phyloP scores from a whole-genome alignment of 2,888 invertebrate genomes.

The Homarus gammarus region DNA sequence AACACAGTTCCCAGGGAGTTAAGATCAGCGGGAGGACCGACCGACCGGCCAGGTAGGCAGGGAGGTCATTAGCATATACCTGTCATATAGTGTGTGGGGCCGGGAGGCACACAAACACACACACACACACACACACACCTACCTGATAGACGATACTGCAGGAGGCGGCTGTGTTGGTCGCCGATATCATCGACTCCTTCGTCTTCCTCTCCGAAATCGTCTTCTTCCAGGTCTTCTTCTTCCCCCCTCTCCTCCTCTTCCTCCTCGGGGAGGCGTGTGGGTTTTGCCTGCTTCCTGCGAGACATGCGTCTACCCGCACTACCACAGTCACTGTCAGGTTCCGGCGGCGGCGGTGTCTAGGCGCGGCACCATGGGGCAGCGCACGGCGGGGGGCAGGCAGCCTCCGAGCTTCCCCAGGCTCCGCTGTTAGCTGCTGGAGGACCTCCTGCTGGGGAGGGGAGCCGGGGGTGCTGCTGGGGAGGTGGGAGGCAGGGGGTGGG shows the following conservation, averaged over 20 bases:
- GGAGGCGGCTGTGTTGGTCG: background rate
- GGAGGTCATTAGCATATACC: background rate
- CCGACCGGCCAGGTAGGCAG: background rate
- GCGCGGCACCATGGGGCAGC: constrained; percentile 27
- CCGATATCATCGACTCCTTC: constrained; percentile 13
- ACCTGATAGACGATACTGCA: constrained; percentile 8
- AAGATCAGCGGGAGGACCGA: too few species aligned
- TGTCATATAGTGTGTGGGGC: background rate
- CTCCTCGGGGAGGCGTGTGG: constrained; percentile 49
- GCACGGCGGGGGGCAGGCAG: constrained; percentile 37
- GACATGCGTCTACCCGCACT: constrained; percentile 38
- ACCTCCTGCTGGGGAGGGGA: constrained; percentile 15
- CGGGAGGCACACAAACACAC: background rate
- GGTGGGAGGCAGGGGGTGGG: constrained; percentile 23
- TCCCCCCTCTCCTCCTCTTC: constrained; percentile 31
- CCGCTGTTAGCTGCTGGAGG: background rate
- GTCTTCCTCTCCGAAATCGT: background rate
- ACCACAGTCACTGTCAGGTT: constrained; percentile 23
- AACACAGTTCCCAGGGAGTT: too few species aligned
- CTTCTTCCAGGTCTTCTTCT: background rate
- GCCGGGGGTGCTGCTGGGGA: constrained; percentile 6
- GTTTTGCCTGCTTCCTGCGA: constrained; percentile 56
- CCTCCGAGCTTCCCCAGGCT: background rate
- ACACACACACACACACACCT: constrained; percentile 10
- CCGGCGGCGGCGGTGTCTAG: constrained; percentile 1